These are phyloP conservation scores for Poeciliopsis presidionis DNA, from an alignment of 2,797 vertebrate species.

Conservation along the genomic window DNA sequence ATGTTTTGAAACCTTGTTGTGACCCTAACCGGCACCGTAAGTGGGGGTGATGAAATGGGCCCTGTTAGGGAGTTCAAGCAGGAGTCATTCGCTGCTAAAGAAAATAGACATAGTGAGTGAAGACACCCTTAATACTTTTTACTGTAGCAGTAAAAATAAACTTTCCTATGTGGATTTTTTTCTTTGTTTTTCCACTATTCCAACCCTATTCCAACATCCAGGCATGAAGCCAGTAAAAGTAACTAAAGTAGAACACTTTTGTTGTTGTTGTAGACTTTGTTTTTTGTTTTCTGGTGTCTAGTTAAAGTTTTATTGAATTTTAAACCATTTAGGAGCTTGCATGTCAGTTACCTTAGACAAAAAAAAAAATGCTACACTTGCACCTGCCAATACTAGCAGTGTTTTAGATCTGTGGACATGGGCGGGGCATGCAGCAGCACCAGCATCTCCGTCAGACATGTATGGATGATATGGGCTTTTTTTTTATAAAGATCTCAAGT, in stretches of 20 bases:
- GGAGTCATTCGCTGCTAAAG: slow-evolving; percentile 47
- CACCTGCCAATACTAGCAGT: not conserved
- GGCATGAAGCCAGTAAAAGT: no score
- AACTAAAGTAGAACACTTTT: not conserved
- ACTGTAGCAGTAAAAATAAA: not conserved
- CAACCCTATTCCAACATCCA: not conserved
- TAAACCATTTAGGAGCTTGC: not conserved
- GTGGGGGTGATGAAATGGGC: slow-evolving; percentile 52
- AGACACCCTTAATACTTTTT: not conserved
- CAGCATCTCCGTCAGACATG: not conserved
- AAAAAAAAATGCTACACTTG: not conserved
- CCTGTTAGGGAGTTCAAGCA: slow-evolving; percentile 56
- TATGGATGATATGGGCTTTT: not conserved
- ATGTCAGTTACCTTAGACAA: not conserved
- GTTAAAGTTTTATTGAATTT: not conserved
- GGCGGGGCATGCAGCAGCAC: not conserved
- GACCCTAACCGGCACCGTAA: slow-evolving; percentile 53
- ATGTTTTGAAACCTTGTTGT: slow-evolving; percentile 51
- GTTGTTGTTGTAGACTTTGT: not conserved
- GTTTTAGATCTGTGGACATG: not conserved
- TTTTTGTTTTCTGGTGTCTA: not conserved
- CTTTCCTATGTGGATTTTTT: not conserved
- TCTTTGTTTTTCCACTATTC: not conserved
- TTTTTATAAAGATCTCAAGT: not conserved
- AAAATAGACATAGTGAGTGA: slow-evolving; percentile 44